Evolutionary conservation across 1,140 invertebrate genomes (phyloP).

Genomic region (Hirudo medicinalis): DNA sequence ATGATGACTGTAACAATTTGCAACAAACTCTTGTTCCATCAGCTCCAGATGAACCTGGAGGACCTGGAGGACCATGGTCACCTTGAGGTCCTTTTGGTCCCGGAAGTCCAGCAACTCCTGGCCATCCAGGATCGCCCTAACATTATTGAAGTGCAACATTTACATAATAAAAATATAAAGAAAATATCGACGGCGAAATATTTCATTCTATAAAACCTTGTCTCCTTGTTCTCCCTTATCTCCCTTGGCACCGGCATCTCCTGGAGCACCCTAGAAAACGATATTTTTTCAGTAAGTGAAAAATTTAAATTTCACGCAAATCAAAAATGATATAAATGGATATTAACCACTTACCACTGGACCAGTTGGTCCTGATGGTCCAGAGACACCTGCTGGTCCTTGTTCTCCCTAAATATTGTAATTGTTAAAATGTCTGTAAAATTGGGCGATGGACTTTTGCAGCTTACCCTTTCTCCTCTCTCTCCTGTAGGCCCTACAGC

Average conservation of each 20-base stretch:
- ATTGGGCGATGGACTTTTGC: not conserved
- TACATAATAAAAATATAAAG: constrained; percentile 4
- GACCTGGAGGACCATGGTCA: constrained; percentile 4
- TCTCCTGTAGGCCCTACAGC: not conserved
- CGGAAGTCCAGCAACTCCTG: constrained; percentile 2
- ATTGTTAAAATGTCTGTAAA: not conserved
- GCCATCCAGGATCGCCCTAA: constrained; percentile 6
- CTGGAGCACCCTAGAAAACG: not conserved
- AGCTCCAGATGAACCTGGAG: constrained; percentile 13
- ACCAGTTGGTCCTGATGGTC: constrained; percentile 8
- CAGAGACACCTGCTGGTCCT: constrained; percentile 15
- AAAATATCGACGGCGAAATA: not conserved
- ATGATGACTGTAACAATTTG: not conserved
- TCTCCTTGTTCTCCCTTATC: constrained; percentile 10
- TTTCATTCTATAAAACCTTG: not conserved
- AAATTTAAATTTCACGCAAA: no score
- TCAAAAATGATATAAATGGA: no score
- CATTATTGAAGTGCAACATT: not conserved
- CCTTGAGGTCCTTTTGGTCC: constrained; percentile 11
- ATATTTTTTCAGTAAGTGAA: no score
- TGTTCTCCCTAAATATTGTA: constrained; percentile 2
- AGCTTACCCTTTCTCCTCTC: constrained; percentile 2
- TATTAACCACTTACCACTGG: not conserved
- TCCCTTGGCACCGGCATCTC: not conserved
- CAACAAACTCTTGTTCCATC: constrained; percentile 13